phyloP scores from a whole-genome alignment of 2,888 invertebrate genomes.

The Spicauda simplicius region DNA sequence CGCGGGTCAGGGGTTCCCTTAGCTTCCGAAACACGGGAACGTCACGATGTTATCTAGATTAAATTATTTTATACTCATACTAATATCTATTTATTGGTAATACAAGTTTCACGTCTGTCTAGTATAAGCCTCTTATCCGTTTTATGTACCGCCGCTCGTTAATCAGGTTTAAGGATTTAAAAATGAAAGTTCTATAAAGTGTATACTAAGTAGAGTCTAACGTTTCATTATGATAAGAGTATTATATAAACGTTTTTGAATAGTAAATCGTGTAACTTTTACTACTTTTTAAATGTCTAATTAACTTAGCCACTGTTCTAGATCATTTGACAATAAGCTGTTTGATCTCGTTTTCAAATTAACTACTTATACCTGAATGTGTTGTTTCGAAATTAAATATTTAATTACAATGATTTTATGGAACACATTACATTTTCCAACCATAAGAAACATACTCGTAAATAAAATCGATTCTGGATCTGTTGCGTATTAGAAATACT shows the following conservation, averaged over 20 bases:
- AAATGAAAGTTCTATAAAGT: not conserved
- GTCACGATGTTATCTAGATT: slow-evolving; percentile 36
- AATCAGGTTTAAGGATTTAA: not conserved
- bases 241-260: not conserved
- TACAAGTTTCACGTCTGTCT: not conserved
- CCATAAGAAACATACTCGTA: no score
- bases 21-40: slow-evolving; percentile 38
- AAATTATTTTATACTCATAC: slow-evolving; percentile 20
- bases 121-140: not conserved
- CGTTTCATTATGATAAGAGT: not conserved
- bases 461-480: no score
- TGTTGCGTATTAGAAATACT: no score
- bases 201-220: not conserved
- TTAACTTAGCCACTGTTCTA: no score
- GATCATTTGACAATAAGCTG: no score
- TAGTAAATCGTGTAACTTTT: no score
- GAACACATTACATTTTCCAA: no score
- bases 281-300: no score
- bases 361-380: no score
- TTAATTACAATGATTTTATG: no score
- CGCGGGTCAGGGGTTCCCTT: slow-evolving; percentile 39
- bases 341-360: no score
- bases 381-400: no score
- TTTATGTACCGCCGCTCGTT: not conserved
- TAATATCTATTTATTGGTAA: not conserved